These are phyloP conservation scores for Cliona cf. orientalis DNA, from an alignment of 37 sponge, comb jelly and placozoan species.

Conservation along the genomic window DNA sequence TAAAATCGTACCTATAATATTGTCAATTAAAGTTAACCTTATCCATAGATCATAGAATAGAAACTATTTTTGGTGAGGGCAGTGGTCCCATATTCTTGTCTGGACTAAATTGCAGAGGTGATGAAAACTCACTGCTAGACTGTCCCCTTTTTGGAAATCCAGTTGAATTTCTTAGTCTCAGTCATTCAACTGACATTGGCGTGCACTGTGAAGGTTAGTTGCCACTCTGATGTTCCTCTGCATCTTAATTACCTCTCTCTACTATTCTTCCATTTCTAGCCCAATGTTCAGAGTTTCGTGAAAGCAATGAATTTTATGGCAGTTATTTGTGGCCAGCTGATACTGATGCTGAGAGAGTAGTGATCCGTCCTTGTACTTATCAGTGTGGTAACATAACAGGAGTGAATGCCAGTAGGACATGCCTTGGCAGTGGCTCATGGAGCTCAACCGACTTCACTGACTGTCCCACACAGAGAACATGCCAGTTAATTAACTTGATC, in stretches of 20 bases:
- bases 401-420: not conserved
- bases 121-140: not conserved
- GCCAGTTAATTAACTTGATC: no score
- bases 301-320: not conserved
- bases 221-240: not conserved
- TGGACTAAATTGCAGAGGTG: not conserved
- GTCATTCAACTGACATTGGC: not conserved
- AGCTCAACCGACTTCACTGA: not conserved
- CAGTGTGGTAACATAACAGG: not conserved
- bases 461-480: not conserved
- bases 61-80: not conserved
- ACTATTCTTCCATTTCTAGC: not conserved
- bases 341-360: not conserved
- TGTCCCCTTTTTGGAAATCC: not conserved
- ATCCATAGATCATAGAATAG: not conserved
- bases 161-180: not conserved
- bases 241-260: not conserved
- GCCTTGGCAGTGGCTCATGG: not conserved
- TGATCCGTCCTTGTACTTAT: not conserved
- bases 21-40: no score
- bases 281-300: not conserved
- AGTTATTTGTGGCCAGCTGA: not conserved
- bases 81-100: not conserved
- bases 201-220: not conserved
- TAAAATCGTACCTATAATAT: no score